Base-by-base conservation (phyloP, 2,113 vertebrate species). In the Carassius auratus region DNA sequence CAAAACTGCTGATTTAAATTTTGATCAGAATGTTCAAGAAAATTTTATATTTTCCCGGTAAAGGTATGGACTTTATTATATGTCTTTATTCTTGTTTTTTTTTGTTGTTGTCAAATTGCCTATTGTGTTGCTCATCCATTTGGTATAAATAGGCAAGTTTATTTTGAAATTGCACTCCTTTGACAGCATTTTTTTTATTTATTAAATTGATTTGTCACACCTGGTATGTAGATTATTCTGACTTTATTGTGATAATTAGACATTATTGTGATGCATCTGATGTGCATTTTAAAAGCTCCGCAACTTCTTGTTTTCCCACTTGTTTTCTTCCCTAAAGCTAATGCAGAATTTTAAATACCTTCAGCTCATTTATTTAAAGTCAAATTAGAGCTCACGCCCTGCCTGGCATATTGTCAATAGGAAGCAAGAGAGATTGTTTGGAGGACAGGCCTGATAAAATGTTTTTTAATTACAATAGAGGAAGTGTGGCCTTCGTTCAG, bases 381-480 rank as follows among this genome's bases (percentile, higher is more conserved):
- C 96, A 93, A 94, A 97, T 94, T 94, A 94, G 94, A 94, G 95
- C 94, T 96, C 95, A 93, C 89, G 94, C 92, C 92, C 88, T 93
- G 93, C 93, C 91, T 85, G 88, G 86, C 91, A 91, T 91, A 92
- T 92, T 90, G 93, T 98, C 97, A 91, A 96, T 98, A 95, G 84
- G 91, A 93, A 90, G 93, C 89, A 92, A 92, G 94, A 93, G 95
- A 94, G 90, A 92, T 91, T 91, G 90, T 92, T 91, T 93, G 92
- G 92, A 90, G 92, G 85, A 89, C 89, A 82, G 92, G 88, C 89
- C 93, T 97, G 96, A 97, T 97, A 94, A 98, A 98, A 97, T 94
- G 93, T 93, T 93, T 97, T 97, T 98, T 98, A 98, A 98, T 98
- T 97, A 99, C 96, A 94, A 96, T 91, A 64, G 93, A 91, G 93